Base-by-base conservation (phyloP, 2,113 vertebrate genomes). In the Nymphicus hollandicus region DNA sequence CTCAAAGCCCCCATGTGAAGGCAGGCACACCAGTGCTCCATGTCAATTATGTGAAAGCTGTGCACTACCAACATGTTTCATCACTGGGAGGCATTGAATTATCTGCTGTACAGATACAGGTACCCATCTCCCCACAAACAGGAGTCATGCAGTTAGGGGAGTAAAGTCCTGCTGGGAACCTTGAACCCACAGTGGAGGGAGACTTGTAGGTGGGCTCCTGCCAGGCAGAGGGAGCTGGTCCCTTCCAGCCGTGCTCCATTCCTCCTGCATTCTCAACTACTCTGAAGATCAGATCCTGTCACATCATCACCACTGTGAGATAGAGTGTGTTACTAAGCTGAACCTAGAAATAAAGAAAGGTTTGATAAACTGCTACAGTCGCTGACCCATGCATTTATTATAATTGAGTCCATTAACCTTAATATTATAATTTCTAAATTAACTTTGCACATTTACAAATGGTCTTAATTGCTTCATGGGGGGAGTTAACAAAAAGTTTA, bases 361-460 rank as follows among this genome's bases (percentile, higher is more conserved):
- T 35, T 80, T 94, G 93, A 96, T 89, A 94, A 95, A 96, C 78
- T 91, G 85, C 92, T 95, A 61, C 71, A 79, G 15, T 88, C 28
- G 58, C 91, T 94, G 96, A 96, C 97, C 95, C 90, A 43, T 83
- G 82, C 88, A 81, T 95, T 96, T 94, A 95, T 96, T 96, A 87
- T 96, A 97, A 97, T 96, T 94, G 96, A 97, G 93, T 87, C 95
- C 89, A 96, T 97, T 97, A 97, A 93, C 95, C 88, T 96, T 96
- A 96, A 97, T 97, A 97, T 97, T 93, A 94, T 97, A 96, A 97
- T 97, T 97, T 96, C 86, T 94, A 95, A 96, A 97, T 94, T 96
- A 97, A 95, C 92, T 96, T 91, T 96, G 77, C 92, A 93, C 88
- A 73, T 92, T 96, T 95, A 90, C 82, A 97, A 96, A 94, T 96